phyloP scores from a whole-genome alignment of 2,888 invertebrate species.

The Drosophila mettleri region DNA sequence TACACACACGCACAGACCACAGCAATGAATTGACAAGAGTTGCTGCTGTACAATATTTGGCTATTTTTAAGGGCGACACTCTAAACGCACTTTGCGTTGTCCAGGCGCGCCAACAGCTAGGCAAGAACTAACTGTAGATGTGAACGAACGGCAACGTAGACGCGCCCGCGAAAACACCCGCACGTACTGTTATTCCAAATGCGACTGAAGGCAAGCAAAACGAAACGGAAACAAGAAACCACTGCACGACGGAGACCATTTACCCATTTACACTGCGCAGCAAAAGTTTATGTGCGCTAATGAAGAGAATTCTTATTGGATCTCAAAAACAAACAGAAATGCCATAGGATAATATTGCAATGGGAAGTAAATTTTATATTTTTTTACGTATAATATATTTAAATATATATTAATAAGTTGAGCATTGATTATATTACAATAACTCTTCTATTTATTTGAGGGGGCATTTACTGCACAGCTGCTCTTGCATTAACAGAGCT shows the following conservation, averaged over 20 bases:
- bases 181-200: conserved; percentile 58
- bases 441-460: background rate
- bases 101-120: conserved; percentile 60
- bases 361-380: background rate
- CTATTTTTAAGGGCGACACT: conserved; percentile 57
- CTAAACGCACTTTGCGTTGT: conserved; percentile 56
- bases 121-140: conserved; percentile 68
- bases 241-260: conserved; percentile 36
- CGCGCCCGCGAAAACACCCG: conserved; percentile 47
- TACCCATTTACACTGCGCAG: conserved; percentile 48
- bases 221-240: conserved; percentile 64
- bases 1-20: conserved; percentile 7
- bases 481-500: conserved; percentile 15
- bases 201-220: conserved; percentile 51
- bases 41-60: conserved; percentile 41
- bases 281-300: conserved; percentile 12
- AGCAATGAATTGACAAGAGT: conserved; percentile 11
- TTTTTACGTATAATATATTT: too few relatives aligned
- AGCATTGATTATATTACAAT: background rate
- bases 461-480: conserved; percentile 11
- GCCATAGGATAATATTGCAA: background rate
- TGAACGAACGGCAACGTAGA: conserved; percentile 21
- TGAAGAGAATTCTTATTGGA: background rate
- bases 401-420: background rate
- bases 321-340: background rate